Evolutionary conservation across 2,113 vertebrate species (phyloP).

Genomic region (Poeciliopsis turrubarensis): DNA sequence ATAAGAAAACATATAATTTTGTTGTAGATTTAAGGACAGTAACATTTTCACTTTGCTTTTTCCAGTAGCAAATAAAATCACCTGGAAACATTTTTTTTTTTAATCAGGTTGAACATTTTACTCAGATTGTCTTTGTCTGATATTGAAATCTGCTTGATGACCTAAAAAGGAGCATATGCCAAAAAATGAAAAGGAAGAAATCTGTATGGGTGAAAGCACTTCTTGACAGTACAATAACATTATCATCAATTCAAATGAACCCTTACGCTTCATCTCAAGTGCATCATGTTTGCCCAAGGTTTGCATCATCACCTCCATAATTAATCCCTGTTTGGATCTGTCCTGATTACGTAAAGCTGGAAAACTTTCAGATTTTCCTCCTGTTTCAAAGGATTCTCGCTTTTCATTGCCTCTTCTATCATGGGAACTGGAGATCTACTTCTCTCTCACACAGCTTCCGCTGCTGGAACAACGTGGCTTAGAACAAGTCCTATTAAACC

Average conservation of each 20-base stretch:
- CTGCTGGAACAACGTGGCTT: constrained; percentile 50
- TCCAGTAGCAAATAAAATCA: not conserved
- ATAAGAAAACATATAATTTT: too few relatives aligned
- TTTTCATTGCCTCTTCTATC: constrained; percentile 26
- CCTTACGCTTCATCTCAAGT: not conserved
- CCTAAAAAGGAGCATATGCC: not conserved
- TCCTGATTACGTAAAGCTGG: not conserved
- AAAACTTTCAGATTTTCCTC: constrained; percentile 1
- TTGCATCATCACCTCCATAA: not conserved
- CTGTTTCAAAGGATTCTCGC: constrained; percentile 5
- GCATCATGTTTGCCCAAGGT: not conserved
- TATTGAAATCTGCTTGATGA: not conserved
- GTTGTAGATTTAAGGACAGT: too few relatives aligned
- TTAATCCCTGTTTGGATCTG: not conserved
- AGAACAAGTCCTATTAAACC: constrained; percentile 59
- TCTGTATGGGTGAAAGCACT: not conserved
- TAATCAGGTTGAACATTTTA: not conserved
- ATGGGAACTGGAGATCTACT: constrained; percentile 58
- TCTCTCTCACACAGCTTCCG: constrained; percentile 58
- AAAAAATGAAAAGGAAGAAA: not conserved
- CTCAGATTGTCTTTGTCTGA: not conserved
- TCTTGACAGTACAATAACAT: not conserved
- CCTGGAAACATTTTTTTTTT: too few relatives aligned
- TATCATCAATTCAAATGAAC: not conserved
- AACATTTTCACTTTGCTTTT: not conserved